Base-by-base conservation (phyloP, 2,113 vertebrate species). In the Chamaetylas fuelleborni region DNA sequence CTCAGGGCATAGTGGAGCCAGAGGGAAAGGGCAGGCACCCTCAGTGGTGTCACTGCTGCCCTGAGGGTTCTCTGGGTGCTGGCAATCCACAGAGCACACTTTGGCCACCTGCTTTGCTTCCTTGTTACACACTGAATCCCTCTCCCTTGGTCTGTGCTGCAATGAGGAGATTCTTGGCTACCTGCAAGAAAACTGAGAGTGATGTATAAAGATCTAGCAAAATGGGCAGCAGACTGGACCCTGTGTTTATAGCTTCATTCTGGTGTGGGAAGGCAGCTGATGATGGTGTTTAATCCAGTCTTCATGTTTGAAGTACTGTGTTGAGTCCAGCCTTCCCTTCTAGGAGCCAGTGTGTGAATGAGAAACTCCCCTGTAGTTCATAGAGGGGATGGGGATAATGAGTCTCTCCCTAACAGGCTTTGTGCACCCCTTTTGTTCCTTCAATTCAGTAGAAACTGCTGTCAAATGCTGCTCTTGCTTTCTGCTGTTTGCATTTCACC, bases 351-450 rank as follows among this genome's bases (percentile, higher is more conserved):
- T 29, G 28, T 79, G 50, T 73, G 79, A 82, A 90, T 81, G 88
- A 81, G 79, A 80, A 88, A 47, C 81, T 87, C 85, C 47, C 84
- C 70, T 90, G 74, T 87, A 82, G 71, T 66, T 94, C 67, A 4
- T 82, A 65, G 43, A 31, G 64, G 47, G 58, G 34, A 66, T 54
- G 3, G 67, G 48, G 64, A 77, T 92, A 88, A 88, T 38, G 64
- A 94, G 38, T 81, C 47, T 65, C 34, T 94, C 45, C 60, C 67
- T 51, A 71, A 45, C 40, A 71, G 71, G 85, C 85, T 96, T 92
- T 95, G 66, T 77, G 19, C 54, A 34, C 64, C 48, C 7, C 74
- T 91, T 95, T 96, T 92, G 74, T 96, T 93, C 82, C 85, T 97
- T 90, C 72, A 56, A 0, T 90, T 73, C 92, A 62, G 82, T 36